A percentile compares a stretch with the other conserved stretches of the same genome.
These are phyloP conservation scores for Anisognathus igniventris DNA, from an alignment of 2,797 vertebrate species.

Conservation along the genomic window DNA sequence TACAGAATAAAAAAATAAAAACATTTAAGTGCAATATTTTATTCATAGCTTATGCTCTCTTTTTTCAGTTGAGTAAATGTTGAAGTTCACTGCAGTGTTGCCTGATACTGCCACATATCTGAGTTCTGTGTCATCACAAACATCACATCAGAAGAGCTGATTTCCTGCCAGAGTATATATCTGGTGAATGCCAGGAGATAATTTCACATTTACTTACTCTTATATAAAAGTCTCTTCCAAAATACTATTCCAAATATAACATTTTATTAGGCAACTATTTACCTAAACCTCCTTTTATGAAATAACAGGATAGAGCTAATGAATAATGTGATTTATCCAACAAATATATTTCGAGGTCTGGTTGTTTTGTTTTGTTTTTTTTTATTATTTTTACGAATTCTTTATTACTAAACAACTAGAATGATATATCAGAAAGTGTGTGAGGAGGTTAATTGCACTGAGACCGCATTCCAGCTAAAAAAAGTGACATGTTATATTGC, in stretches of 20 bases:
- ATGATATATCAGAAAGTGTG: neutral
- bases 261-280: neutral
- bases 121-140: conserved; percentile 1
- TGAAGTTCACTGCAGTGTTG: neutral
- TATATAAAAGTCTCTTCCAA: neutral
- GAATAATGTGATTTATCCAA: neutral
- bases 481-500: neutral
- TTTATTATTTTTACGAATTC: neutral
- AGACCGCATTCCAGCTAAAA: neutral
- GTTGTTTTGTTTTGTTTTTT: neutral
- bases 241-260: neutral
- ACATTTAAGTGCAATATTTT: neutral
- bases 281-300: neutral
- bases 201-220: neutral
- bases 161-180: neutral
- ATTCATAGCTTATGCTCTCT: neutral
- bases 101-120: neutral
- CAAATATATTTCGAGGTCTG: neutral
- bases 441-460: neutral
- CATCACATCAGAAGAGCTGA: neutral
- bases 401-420: neutral
- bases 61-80: neutral
- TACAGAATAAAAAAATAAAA: neutral
- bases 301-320: neutral
- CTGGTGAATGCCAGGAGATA: neutral